Conservation (phyloP, 1,140 invertebrate genomes). For the Drosophila micromelanica region DNA sequence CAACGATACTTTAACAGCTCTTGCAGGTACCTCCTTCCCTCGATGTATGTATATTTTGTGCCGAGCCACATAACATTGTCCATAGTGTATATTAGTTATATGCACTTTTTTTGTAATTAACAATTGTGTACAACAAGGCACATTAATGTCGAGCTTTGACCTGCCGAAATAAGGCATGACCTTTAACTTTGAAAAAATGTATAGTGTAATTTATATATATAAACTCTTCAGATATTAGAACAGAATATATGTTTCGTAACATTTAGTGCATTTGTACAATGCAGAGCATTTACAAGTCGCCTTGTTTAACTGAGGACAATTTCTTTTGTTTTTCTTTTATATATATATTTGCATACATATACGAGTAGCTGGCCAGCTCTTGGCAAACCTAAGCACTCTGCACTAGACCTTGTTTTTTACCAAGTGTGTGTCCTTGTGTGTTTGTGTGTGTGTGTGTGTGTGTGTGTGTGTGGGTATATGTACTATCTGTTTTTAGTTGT, state of each 20-base stretch:
- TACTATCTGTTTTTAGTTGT: slow-evolving; percentile 61
- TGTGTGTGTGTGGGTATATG: slow-evolving; percentile 22
- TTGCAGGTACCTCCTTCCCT: slow-evolving; percentile 62
- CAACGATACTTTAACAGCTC: slow-evolving; percentile 80
- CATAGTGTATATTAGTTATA: slow-evolving; percentile 16
- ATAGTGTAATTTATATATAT: no score
- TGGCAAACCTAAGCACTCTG: slow-evolving; percentile 40
- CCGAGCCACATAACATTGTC: neutral
- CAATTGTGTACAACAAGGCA: neutral
- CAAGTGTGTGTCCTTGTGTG: slow-evolving; percentile 12
- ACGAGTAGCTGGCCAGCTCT: slow-evolving; percentile 22
- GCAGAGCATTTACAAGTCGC: slow-evolving; percentile 1
- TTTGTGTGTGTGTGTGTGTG: slow-evolving; percentile 11
- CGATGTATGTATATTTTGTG: slow-evolving; percentile 6
- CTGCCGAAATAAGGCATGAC: neutral
- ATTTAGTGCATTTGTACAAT: no score
- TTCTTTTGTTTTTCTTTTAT: slow-evolving; percentile 18
- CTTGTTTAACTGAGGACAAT: no score
- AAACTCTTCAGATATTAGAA: no score
- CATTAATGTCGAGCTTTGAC: neutral
- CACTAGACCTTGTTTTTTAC: slow-evolving; percentile 69
- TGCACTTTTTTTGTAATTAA: slow-evolving; percentile 14
- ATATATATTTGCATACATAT: slow-evolving; percentile 4
- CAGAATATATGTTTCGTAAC: no score
- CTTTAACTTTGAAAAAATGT: no score